Evolutionary conservation across 1,140 invertebrate genomes (phyloP).

Genomic region (Homalodisca vitripennis): DNA sequence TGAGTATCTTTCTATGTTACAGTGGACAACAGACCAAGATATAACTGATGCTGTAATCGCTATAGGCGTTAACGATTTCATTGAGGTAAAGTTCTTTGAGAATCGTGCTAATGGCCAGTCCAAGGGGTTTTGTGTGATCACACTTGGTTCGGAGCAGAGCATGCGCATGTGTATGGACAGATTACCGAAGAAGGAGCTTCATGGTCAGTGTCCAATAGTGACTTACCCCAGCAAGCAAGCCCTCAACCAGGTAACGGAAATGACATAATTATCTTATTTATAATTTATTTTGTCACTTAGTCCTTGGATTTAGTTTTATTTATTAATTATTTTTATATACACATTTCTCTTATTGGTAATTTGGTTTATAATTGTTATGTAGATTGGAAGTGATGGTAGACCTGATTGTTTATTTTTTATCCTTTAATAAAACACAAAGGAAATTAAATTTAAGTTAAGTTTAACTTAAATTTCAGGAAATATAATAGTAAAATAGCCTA

Average conservation of each 20-base stretch:
- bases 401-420: no score
- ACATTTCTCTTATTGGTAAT: not conserved
- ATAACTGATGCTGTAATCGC: constrained; percentile 83
- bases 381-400: no score
- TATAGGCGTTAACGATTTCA: constrained; percentile 89
- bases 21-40: constrained; percentile 99
- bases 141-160: constrained; percentile 88
- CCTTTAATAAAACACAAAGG: no score
- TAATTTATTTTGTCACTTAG: no score
- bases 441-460: no score
- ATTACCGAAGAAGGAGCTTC: constrained; percentile 90
- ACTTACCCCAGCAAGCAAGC: constrained; percentile 94
- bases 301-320: no score
- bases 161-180: constrained; percentile 88
- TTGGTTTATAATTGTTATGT: not conserved
- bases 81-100: constrained; percentile 99
- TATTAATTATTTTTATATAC: no score
- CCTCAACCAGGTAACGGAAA: constrained; percentile 54
- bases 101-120: constrained; percentile 99
- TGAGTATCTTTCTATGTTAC: constrained; percentile 46
- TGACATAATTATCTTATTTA: no score
- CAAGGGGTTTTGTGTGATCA: constrained; percentile 95
- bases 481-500: no score
- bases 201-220: constrained; percentile 92
- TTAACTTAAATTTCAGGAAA: no score